phyloP scores from a whole-genome alignment of 2,113 vertebrate genomes.

The Spea bombifrons region DNA sequence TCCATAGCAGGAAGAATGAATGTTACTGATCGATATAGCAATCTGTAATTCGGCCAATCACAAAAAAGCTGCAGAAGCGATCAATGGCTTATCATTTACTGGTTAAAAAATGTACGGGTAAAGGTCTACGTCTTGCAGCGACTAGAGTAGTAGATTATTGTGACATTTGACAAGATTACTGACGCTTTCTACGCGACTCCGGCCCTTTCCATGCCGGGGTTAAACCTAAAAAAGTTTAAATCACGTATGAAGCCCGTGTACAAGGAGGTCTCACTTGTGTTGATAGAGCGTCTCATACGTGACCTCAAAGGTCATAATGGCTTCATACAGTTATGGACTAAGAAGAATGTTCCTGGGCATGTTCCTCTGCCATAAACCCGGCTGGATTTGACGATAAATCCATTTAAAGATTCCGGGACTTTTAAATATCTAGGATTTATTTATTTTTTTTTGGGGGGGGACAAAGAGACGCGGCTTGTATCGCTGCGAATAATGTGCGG shows the following conservation, averaged over 20 bases:
- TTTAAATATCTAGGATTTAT: too few relatives aligned
- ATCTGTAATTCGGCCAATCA: slow-evolving; percentile 46
- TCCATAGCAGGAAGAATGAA: slow-evolving; percentile 28
- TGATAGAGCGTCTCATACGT: background rate
- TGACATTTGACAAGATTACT: slow-evolving; percentile 40
- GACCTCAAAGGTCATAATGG: background rate
- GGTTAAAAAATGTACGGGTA: slow-evolving; percentile 32
- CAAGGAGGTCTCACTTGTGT: background rate
- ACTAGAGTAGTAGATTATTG: slow-evolving; percentile 17
- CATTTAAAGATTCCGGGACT: too few relatives aligned
- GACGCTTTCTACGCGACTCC: slow-evolving; percentile 2
- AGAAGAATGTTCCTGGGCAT: too few relatives aligned
- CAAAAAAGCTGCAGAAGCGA: slow-evolving; percentile 19
- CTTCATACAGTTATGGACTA: too few relatives aligned
- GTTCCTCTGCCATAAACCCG: too few relatives aligned
- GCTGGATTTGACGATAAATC: too few relatives aligned
- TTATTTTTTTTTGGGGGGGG: too few relatives aligned
- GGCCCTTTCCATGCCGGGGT: too few relatives aligned
- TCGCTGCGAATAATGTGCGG: too few relatives aligned
- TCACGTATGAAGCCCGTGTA: background rate
- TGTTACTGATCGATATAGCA: slow-evolving; percentile 29
- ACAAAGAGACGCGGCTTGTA: too few relatives aligned
- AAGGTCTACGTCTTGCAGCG: slow-evolving; percentile 37
- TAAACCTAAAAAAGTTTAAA: background rate
- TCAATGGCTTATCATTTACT: slow-evolving; percentile 44